phyloP scores from a whole-genome alignment of 2,797 vertebrate genomes.

The Pangasius krempfi region DNA sequence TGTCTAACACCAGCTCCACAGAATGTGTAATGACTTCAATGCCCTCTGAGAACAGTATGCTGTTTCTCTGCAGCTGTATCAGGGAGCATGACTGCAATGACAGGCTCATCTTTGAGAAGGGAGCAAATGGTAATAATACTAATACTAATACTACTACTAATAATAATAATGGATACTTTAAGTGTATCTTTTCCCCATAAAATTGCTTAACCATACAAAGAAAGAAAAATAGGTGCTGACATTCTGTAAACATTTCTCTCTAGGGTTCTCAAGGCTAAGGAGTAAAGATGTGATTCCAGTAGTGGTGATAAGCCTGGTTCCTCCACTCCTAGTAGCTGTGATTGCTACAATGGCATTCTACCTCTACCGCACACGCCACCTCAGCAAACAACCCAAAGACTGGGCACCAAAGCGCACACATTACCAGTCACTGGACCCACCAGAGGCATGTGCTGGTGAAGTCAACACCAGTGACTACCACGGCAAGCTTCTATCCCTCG shows the following conservation, averaged over 20 bases:
- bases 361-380: conserved; percentile 81
- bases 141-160: too few species aligned
- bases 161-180: not conserved
- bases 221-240: not conserved
- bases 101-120: conserved; percentile 84
- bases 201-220: not conserved
- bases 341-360: conserved; percentile 80
- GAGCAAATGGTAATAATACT: conserved; percentile 74
- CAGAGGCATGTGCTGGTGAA: conserved; percentile 56
- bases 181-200: not conserved
- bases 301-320: conserved; percentile 86
- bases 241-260: conserved; percentile 3
- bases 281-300: conserved; percentile 87
- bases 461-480: conserved; percentile 59
- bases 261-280: conserved; percentile 83
- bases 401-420: conserved; percentile 76
- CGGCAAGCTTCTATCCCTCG: conserved; percentile 65
- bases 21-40: conserved; percentile 82
- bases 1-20: conserved; percentile 80
- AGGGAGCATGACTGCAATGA: conserved; percentile 88
- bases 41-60: conserved; percentile 67
- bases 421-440: conserved; percentile 66
- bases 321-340: conserved; percentile 80
- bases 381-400: conserved; percentile 75
- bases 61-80: conserved; percentile 83